Evolutionary conservation across 2,113 vertebrate genomes (phyloP), one percentile per base, ranked within the genome.

Genomic region (Sprattus sprattus): DNA sequence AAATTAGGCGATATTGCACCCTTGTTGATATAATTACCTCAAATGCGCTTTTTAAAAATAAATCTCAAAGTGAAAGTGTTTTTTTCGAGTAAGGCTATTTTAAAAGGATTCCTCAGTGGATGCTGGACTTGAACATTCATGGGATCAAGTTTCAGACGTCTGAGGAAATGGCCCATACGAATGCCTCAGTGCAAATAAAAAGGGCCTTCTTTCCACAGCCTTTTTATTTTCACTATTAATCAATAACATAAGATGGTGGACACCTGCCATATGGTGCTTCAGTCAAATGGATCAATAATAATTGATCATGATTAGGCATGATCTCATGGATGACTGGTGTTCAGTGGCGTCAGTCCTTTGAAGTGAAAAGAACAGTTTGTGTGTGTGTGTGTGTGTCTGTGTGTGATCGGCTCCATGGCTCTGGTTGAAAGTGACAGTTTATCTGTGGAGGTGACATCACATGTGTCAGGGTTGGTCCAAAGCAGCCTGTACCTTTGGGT

Each of bases 401-500:
- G 28, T 75, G 28, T 78, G 71, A 78, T 78, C 71, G 39, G 9
- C 13, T 78, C 32, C 71, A 78, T 78, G 71, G 71, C 71, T 39
- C 71, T 78, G 71, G 25, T 78, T 78, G 71, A 78, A 78, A 78
- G 71, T 78, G 71, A 78, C 71, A 78, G 71, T 78, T 78, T 78
- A 78, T 78, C 71, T 78, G 10, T 78, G 32, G 3, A 39, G 28
- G 28, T 78, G 71, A 78, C 71, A 32, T 78, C 71, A 78, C 10
- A 13, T 78, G 28, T 78, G 71, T 78, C 71, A 44, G 32, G 71
- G 11, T 78, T 13, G 25, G 64, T 71, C 28, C 25, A 60, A 60
- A 60, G 54, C 54, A 60, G 54, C 18, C 54, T 49, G 22, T 83
- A 83, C 84, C 81, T 88, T 67, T 84, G 85, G 81, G 54, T 84